Evolutionary conservation across 2,113 vertebrate species (phyloP), one percentile per base, ranked within the genome.

Genomic region (Greenwoodochromis staneri): DNA sequence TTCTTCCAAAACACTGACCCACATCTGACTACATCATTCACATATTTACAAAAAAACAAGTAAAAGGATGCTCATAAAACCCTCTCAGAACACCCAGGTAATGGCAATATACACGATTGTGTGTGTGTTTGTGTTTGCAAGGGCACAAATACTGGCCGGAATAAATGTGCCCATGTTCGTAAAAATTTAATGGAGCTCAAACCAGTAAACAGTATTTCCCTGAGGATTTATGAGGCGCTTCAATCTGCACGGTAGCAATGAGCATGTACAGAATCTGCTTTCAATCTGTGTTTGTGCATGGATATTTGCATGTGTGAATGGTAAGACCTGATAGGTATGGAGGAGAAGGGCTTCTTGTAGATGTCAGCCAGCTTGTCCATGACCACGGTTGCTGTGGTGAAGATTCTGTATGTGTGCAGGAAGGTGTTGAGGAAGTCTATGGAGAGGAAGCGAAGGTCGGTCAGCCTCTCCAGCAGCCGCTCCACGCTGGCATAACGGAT

Each of bases 371-470:
- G 97, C 88, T 99, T 99, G 89, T 98, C 98, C 96, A 99, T 97
- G 86, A 99, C 98, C 40, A 99, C 97, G 0, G 97, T 86, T 1
- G 98, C 98, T 0, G 97, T 97, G 31, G 98, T 99, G 96, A 99
- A 99, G 95, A 99, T 98, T 84, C 99, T 97, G 88, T 99, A 99
- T 24, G 99, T 99, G 93, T 99, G 99, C 85, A 99, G 97, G 94
- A 99, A 99, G 87, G 98, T 99, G 94, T 99, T 99, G 90, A 99
- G 98, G 96, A 99, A 99, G 96, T 99, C 99, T 3, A 99, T 99
- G 93, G 98, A 99, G 42, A 99, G 97, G 96, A 99, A 99, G 82
- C 99, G 95, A 95, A 99, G 95, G 95, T 99, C 98, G 0, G 98
- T 99, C 92, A 99, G 95, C 92, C 99, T 97, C 95, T 99, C 99